These are phyloP conservation scores for Protonemura montana DNA, from an alignment of 2,888 invertebrate species.

Conservation along the genomic window DNA sequence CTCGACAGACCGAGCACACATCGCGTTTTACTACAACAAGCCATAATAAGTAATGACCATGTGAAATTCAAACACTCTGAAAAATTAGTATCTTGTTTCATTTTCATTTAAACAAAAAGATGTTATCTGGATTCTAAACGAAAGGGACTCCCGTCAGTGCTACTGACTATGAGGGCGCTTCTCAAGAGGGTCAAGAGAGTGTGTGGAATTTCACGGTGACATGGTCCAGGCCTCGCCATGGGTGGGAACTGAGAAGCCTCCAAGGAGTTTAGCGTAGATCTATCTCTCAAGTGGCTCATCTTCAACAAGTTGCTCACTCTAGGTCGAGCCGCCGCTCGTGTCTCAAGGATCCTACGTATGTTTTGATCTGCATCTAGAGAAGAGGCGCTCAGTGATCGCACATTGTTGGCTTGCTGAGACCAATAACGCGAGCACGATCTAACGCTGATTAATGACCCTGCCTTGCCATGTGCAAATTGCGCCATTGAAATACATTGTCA, in stretches of 20 bases:
- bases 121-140: too few species aligned
- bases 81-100: background rate
- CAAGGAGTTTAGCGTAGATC: background rate
- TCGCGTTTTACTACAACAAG: background rate
- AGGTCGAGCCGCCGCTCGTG: background rate
- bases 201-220: background rate
- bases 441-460: background rate
- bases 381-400: background rate
- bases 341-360: background rate
- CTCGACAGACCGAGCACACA: background rate
- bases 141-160: too few species aligned
- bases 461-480: background rate
- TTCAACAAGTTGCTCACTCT: conserved; percentile 2
- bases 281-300: background rate
- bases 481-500: background rate
- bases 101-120: background rate
- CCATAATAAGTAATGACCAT: background rate
- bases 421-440: background rate
- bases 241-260: background rate
- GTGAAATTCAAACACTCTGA: background rate
- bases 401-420: background rate
- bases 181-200: background rate
- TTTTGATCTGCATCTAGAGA: background rate
- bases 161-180: background rate
- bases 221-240: background rate